These are phyloP conservation scores for Timema cristinae DNA, from an alignment of 2,888 invertebrate species.

Conservation along the genomic window DNA sequence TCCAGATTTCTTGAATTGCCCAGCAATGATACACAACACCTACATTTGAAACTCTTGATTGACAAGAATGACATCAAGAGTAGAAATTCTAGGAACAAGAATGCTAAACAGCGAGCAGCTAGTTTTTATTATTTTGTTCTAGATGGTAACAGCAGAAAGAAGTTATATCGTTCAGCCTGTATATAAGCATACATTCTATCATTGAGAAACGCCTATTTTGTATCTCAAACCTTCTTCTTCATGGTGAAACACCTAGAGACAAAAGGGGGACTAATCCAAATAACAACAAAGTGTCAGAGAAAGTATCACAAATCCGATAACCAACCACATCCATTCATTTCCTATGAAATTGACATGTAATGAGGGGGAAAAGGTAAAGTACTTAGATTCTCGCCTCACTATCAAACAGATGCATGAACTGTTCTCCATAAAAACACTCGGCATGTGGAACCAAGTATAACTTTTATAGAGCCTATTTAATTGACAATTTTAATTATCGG, in stretches of 20 bases:
- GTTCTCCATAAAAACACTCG: neutral
- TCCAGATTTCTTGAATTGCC: neutral
- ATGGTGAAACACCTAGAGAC: neutral
- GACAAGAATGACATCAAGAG: neutral
- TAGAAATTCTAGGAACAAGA: neutral
- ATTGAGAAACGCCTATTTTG: neutral
- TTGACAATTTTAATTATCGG: conserved; percentile 4
- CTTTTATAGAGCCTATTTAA: neutral
- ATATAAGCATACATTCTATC: neutral
- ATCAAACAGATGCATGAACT: neutral
- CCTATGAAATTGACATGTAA: neutral
- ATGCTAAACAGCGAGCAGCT: neutral
- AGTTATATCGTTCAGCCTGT: neutral
- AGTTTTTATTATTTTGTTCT: neutral
- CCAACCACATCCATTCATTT: conserved; percentile 7
- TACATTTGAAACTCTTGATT: neutral
- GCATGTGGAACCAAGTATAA: neutral
- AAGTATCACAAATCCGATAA: neutral
- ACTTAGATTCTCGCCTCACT: conserved; percentile 1
- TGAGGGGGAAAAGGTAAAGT: neutral
- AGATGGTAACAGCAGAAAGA: neutral
- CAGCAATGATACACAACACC: conserved; percentile 7
- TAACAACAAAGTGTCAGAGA: neutral
- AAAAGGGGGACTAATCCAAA: neutral
- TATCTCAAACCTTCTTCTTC: neutral